Conservation (phyloP, 2,888 invertebrate genomes). For the Iselma pallidipennis region DNA sequence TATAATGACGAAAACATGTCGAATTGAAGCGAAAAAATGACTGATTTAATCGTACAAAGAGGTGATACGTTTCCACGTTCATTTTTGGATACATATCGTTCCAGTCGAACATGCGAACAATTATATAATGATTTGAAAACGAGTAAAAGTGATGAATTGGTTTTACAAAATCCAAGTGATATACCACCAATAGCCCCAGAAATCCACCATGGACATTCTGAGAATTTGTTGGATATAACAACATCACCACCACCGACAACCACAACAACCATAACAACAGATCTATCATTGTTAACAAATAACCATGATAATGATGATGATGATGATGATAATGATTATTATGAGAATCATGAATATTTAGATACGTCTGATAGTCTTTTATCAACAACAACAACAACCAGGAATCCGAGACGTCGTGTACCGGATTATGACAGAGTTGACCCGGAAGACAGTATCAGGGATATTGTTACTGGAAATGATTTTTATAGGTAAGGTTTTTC, state of each 20-base stretch:
- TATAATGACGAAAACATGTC: not conserved
- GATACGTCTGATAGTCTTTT: slow-evolving; percentile 48
- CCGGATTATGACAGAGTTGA: slow-evolving; percentile 61
- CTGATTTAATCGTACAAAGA: slow-evolving; percentile 53
- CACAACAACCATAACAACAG: not conserved
- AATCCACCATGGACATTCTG: slow-evolving; percentile 57
- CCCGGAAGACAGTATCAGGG: slow-evolving; percentile 66
- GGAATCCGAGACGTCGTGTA: slow-evolving; percentile 42
- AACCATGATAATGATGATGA: slow-evolving; percentile 19
- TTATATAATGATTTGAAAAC: slow-evolving; percentile 57
- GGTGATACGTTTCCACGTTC: slow-evolving; percentile 57
- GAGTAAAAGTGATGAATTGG: slow-evolving; percentile 60
- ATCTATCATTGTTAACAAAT: not conserved
- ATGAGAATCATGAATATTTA: slow-evolving; percentile 42
- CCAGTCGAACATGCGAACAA: slow-evolving; percentile 48
- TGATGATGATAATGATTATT: slow-evolving; percentile 23
- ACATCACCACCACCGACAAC: slow-evolving; percentile 47
- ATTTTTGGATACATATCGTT: slow-evolving; percentile 54
- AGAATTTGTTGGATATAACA: slow-evolving; percentile 52
- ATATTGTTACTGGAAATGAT: slow-evolving; percentile 66
- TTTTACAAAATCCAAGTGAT: slow-evolving; percentile 56
- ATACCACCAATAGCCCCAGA: slow-evolving; percentile 50
- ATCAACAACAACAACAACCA: slow-evolving; percentile 29
- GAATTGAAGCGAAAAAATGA: slow-evolving; percentile 43
- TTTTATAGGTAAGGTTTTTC: slow-evolving; percentile 63